phyloP scores from a whole-genome alignment of 2,113 vertebrate species.

The Gymnorhina tibicen region DNA sequence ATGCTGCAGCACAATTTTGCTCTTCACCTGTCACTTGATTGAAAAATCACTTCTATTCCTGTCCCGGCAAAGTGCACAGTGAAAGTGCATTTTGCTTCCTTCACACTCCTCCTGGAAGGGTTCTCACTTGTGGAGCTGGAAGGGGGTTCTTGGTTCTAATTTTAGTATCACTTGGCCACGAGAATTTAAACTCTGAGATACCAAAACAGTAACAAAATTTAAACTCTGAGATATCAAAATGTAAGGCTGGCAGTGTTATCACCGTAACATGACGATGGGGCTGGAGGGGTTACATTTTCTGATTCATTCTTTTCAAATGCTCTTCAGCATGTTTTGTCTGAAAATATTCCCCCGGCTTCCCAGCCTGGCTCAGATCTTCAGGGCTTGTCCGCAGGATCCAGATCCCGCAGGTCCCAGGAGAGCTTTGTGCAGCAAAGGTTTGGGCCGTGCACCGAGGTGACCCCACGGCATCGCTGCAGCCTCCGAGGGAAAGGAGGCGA shows the following conservation, averaged over 20 bases:
- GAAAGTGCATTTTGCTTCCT: background rate
- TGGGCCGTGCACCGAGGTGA: background rate
- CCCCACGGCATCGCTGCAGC: background rate
- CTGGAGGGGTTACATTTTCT: background rate
- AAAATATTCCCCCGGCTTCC: background rate
- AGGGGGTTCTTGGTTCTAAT: background rate
- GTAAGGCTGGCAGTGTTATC: background rate
- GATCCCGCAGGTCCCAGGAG: background rate
- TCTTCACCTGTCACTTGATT: background rate
- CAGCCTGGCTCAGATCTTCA: background rate
- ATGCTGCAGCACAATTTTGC: background rate
- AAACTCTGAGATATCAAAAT: background rate
- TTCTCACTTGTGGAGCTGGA: background rate
- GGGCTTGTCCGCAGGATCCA: background rate
- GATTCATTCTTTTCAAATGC: background rate
- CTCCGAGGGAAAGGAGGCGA: background rate
- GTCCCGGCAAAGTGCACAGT: background rate
- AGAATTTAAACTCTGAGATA: background rate
- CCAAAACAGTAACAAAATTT: background rate
- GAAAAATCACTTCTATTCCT: background rate
- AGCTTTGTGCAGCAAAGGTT: background rate
- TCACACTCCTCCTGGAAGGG: background rate
- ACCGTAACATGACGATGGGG: accelerated
- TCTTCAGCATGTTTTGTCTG: background rate
- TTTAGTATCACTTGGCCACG: background rate